Conservation (phyloP, 2,797 vertebrate genomes). For the Dendrocincla fuliginosa region DNA sequence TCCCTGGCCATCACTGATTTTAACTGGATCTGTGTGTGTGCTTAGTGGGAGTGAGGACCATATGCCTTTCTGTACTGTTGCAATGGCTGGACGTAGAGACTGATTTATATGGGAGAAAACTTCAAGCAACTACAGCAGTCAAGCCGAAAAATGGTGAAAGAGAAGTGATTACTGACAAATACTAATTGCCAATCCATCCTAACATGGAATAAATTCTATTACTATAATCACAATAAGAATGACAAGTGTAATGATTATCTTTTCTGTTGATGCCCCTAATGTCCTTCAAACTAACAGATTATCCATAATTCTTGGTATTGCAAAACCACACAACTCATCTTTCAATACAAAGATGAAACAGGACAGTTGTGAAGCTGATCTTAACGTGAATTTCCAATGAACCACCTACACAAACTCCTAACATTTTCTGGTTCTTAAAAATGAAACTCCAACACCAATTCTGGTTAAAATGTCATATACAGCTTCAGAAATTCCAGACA, state of each 20-base stretch:
- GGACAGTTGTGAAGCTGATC: background rate
- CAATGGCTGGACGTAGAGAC: background rate
- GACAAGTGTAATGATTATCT: background rate
- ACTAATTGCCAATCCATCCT: background rate
- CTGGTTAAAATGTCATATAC: conserved; percentile 21
- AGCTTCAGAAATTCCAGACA: conserved; percentile 13
- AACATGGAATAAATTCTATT: background rate
- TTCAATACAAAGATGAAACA: background rate
- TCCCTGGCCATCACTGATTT: background rate
- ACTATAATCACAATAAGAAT: background rate
- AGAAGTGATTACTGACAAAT: background rate
- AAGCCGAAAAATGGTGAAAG: background rate
- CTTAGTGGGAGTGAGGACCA: background rate
- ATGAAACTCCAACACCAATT: background rate
- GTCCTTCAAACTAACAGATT: background rate
- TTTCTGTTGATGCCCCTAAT: background rate
- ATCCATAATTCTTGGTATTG: background rate
- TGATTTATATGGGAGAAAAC: background rate
- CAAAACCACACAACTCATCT: background rate
- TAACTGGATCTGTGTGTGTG: background rate
- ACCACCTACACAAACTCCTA: background rate
- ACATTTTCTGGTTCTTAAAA: background rate
- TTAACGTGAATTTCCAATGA: background rate
- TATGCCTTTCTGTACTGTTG: background rate
- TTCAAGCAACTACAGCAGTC: background rate